A percentile compares a stretch with the other conserved stretches of the same genome.
Evolutionary conservation across 2,113 vertebrate species (phyloP).

Genomic region (Ciconia stormi): DNA sequence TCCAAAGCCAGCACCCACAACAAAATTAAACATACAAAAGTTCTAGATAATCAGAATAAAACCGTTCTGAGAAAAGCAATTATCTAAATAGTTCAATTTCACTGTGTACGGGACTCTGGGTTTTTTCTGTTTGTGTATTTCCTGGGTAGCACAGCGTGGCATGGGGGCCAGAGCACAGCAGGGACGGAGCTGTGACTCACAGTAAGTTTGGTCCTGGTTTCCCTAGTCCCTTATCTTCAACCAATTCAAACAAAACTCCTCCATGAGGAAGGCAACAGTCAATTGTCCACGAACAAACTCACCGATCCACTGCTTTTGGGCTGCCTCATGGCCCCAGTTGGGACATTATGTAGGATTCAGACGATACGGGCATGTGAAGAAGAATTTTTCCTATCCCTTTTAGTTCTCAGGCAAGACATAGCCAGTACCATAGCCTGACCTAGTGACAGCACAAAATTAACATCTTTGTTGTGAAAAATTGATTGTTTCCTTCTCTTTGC

Average conservation of each 20-base stretch:
- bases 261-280: neutral
- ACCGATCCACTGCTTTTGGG: rapidly evolving
- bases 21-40: neutral
- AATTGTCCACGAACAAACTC: neutral
- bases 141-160: neutral
- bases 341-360: no score
- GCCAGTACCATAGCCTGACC: neutral
- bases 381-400: neutral
- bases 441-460: neutral
- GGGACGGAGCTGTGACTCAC: neutral
- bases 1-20: neutral
- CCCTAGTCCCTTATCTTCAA: neutral
- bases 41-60: constrained; percentile 5
- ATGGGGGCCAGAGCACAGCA: neutral
- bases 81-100: neutral
- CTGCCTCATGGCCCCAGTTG: no score
- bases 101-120: rapidly evolving
- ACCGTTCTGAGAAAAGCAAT: neutral
- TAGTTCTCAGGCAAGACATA: neutral
- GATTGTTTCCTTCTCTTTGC: neutral
- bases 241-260: neutral
- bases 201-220: neutral
- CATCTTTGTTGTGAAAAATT: rapidly evolving
- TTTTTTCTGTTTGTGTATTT: neutral
- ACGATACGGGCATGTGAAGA: rapidly evolving